A percentile compares a stretch with the other conserved stretches of the same genome.
phyloP scores from a whole-genome alignment of 1,140 invertebrate genomes.

The Rhysida immarginata region DNA sequence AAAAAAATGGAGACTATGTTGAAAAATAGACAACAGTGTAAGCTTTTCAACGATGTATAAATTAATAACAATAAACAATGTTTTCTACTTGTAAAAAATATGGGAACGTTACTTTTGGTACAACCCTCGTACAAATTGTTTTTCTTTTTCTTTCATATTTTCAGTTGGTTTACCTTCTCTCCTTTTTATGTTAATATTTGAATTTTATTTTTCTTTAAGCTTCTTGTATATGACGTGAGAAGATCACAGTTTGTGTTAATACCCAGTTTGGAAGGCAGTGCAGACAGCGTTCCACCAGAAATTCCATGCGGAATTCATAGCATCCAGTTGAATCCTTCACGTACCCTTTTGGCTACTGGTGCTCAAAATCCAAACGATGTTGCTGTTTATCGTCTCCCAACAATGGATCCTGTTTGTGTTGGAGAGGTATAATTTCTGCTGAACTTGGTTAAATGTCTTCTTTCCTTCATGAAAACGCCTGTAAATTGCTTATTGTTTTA shows the following conservation, averaged over 20 bases:
- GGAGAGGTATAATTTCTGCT: slow-evolving; percentile 45
- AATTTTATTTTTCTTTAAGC: slow-evolving; percentile 27
- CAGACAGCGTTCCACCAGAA: slow-evolving; percentile 16
- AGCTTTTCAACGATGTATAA: no score
- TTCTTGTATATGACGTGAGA: slow-evolving; percentile 68
- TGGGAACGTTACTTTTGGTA: no score
- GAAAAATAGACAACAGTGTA: no score
- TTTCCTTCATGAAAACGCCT: no score
- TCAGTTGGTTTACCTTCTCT: no score
- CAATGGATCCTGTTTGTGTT: slow-evolving; percentile 84
- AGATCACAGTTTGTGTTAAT: slow-evolving; percentile 67
- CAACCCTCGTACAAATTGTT: no score
- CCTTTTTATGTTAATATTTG: no score
- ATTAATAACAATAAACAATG: no score
- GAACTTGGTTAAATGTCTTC: neutral
- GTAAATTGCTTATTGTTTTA: no score
- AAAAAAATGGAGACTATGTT: no score
- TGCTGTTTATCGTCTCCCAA: slow-evolving; percentile 80
- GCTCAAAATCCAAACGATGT: slow-evolving; percentile 83
- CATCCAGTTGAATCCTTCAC: slow-evolving; percentile 84
- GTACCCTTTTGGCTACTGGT: slow-evolving; percentile 76
- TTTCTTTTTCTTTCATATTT: no score
- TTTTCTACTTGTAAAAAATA: no score
- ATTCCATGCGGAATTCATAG: slow-evolving; percentile 82
- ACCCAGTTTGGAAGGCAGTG: slow-evolving; percentile 44